phyloP scores from a whole-genome alignment of 2,888 invertebrate species.

The Acleris cristana region DNA sequence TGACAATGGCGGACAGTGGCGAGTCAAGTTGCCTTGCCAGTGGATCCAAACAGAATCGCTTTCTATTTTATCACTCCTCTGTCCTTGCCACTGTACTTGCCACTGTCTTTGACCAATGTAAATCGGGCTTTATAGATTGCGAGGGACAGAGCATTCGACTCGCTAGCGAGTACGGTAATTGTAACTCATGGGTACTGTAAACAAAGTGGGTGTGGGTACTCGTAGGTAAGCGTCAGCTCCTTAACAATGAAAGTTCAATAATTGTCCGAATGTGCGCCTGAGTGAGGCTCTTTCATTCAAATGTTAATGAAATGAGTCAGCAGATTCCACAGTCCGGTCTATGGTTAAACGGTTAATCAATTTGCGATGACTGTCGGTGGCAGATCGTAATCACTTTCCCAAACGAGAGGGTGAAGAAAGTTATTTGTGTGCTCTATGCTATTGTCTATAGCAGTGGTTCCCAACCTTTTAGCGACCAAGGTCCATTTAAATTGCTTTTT shows the following conservation, averaged over 20 bases:
- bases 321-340: slow-evolving; percentile 17
- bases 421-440: slow-evolving; percentile 34
- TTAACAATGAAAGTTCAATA: slow-evolving; percentile 22
- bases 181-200: neutral
- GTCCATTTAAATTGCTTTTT: no score
- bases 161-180: no score
- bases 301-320: slow-evolving; percentile 23
- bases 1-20: no score
- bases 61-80: no score
- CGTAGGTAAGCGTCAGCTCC: neutral
- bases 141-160: no score
- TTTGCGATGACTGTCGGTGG: slow-evolving; percentile 22
- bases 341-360: slow-evolving; percentile 21
- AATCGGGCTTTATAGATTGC: no score
- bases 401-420: slow-evolving; percentile 29
- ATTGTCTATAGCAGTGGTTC: slow-evolving; percentile 16
- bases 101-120: no score
- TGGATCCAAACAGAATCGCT: no score
- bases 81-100: no score
- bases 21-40: no score
- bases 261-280: slow-evolving; percentile 1
- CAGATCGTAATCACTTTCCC: slow-evolving; percentile 28
- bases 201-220: neutral
- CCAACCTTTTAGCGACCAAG: no score
- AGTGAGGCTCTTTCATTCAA: slow-evolving; percentile 12